phyloP scores from a whole-genome alignment of 2,888 invertebrate species.

The Torymus tubicola region DNA sequence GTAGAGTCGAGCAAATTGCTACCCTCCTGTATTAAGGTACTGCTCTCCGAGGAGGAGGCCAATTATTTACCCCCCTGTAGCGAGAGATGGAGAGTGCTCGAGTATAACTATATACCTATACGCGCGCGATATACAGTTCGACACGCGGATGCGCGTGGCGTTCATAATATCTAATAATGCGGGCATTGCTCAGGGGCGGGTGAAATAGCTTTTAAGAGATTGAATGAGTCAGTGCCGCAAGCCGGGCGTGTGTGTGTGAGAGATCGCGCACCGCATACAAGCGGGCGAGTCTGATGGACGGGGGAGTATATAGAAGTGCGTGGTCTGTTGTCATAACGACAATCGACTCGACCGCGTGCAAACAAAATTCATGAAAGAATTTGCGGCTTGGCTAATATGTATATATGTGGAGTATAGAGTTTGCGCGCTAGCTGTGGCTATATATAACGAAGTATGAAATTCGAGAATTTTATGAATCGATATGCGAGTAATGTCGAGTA shows the following conservation, averaged over 20 bases:
- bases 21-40: background rate
- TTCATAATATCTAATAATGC: background rate
- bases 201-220: slow-evolving; percentile 28
- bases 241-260: background rate
- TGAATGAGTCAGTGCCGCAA: slow-evolving; percentile 7
- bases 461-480: no score
- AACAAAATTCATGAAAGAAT: slow-evolving; percentile 40
- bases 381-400: background rate
- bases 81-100: no score
- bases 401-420: background rate
- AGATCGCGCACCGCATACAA: background rate
- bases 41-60: slow-evolving; percentile 7
- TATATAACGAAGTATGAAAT: no score
- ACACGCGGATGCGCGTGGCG: background rate
- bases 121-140: background rate
- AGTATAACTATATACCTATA: no score
- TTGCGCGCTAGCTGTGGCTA: no score
- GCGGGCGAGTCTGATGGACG: background rate
- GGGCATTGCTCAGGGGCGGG: background rate
- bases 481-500: no score
- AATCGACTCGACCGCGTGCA: slow-evolving; percentile 48
- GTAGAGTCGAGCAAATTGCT: slow-evolving; percentile 6
- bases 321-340: slow-evolving; percentile 55
- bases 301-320: background rate
- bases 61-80: slow-evolving; percentile 17